A percentile compares a stretch with the other conserved stretches of the same genome.
Conservation (phyloP, 2,113 vertebrate genomes). For the Sinocyclocheilus maitianheensis region DNA sequence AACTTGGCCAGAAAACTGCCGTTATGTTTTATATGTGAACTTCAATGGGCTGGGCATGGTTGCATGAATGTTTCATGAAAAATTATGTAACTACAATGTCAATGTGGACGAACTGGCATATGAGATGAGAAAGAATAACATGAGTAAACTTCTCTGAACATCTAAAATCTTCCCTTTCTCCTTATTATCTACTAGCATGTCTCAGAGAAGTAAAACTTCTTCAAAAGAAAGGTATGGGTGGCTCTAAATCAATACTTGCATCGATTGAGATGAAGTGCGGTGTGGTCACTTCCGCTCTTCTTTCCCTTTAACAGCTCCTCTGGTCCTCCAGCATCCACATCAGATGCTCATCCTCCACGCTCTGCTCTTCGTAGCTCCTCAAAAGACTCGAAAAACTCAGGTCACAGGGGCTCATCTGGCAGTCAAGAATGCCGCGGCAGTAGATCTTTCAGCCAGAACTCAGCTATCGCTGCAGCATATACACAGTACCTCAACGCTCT, state of each 20-base stretch:
- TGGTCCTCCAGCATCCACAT: not conserved
- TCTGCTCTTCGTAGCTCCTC: conserved; percentile 42
- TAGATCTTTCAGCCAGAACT: conserved; percentile 70
- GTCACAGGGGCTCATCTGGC: conserved; percentile 49
- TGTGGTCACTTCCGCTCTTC: not conserved
- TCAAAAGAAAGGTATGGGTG: conserved; percentile 66
- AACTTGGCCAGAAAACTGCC: not conserved
- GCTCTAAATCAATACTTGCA: not conserved
- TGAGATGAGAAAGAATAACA: not conserved
- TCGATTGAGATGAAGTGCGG: not conserved
- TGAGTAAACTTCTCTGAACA: not conserved
- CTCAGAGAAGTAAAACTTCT: conserved; percentile 63
- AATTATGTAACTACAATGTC: not conserved
- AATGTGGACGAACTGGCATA: not conserved
- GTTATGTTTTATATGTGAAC: not conserved
- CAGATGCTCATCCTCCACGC: conserved; percentile 28
- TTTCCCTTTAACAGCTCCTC: conserved; percentile 18
- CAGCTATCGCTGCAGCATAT: conserved; percentile 68
- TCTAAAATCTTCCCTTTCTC: conserved; percentile 2
- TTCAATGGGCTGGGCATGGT: not conserved
- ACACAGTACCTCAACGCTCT: conserved; percentile 73
- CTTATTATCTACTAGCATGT: conserved; percentile 64
- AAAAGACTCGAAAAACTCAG: conserved; percentile 43
- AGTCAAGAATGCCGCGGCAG: conserved; percentile 33
- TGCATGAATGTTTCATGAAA: not conserved